Evolutionary conservation across 2,888 invertebrate species (phyloP), one percentile per base, ranked within the genome.

Genomic region (Orthosia incerta): DNA sequence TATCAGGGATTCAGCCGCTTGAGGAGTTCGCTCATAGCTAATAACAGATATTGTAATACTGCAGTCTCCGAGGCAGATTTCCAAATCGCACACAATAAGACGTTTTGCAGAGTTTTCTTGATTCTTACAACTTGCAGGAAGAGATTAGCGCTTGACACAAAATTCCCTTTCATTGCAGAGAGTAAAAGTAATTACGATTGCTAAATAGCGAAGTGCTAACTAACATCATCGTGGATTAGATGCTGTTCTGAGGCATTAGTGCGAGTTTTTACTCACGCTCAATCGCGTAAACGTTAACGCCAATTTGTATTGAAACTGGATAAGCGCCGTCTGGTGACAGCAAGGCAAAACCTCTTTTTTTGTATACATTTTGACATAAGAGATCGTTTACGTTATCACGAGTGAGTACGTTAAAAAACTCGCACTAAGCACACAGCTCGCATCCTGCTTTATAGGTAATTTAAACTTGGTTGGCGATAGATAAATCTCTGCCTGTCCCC

Each of bases 21-120:
- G 80, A 76, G 46, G 50, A 56, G 66, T 56, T 63, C 66, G 26
- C 50, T 74, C 46, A 59, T 50, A 73, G 70, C 82, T 75, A 81
- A 84, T 83, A 78, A 62, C 53, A 67, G 50, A 71, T 64, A 82
- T 79, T 66, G 71, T 74, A 61, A 81, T 81, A 73, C 67, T 74
- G 70, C 78, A 79, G 61, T 62, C 56, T 68, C 20, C 26, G 39
- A 67, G 50, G 61, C 57, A 59, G 56, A 64, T 76, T 79, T 71
- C 71, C 76, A 78, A 82, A 78, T 74, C 71, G 71, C 81, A 82
- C 53, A 73, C 64, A 82, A 78, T 71, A 53, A 68, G 23, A 2
- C 59, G 45, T 77, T 70, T 23, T 69, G 61, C 65, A 0, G 53
- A 65, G 65, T 78, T 74, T 68, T 64, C 66, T 46, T 51, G 45